These are phyloP conservation scores for Mystacornis crossleyi DNA, from an alignment of 2,113 vertebrate genomes.

Conservation along the genomic window DNA sequence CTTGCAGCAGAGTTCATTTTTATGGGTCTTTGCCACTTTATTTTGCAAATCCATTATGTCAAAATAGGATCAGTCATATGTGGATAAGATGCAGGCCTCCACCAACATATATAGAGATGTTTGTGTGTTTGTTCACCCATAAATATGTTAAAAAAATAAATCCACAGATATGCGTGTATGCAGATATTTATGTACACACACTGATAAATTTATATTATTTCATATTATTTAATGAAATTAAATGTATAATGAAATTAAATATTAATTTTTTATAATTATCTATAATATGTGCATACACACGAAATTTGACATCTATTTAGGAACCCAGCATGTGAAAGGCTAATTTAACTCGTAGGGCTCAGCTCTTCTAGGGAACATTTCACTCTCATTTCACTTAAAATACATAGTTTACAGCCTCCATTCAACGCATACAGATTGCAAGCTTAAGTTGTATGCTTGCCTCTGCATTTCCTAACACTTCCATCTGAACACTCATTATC, in stretches of 20 bases:
- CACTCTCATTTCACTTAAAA: slow-evolving; percentile 10
- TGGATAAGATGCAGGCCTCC: not conserved
- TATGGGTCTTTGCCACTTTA: not conserved
- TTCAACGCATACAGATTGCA: not conserved
- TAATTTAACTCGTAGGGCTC: not conserved
- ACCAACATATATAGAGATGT: accelerated
- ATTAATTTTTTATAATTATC: not conserved
- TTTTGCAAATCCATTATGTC: not conserved
- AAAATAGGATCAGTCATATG: not conserved
- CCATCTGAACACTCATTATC: not conserved
- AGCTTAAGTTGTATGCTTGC: not conserved
- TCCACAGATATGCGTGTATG: not conserved
- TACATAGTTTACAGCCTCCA: not conserved
- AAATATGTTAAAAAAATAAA: not conserved
- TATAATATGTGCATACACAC: not conserved
- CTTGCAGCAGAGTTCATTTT: slow-evolving; percentile 1
- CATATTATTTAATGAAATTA: not conserved
- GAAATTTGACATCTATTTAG: not conserved
- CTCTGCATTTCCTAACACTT: not conserved
- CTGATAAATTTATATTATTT: not conserved
- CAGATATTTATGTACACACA: not conserved
- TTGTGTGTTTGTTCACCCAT: not conserved
- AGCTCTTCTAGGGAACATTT: not conserved
- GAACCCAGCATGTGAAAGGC: not conserved
- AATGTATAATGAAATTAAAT: not conserved